A percentile compares a stretch with the other conserved stretches of the same genome.
Evolutionary conservation across 1,140 invertebrate genomes (phyloP).

Genomic region (Nylanderia fulva): DNA sequence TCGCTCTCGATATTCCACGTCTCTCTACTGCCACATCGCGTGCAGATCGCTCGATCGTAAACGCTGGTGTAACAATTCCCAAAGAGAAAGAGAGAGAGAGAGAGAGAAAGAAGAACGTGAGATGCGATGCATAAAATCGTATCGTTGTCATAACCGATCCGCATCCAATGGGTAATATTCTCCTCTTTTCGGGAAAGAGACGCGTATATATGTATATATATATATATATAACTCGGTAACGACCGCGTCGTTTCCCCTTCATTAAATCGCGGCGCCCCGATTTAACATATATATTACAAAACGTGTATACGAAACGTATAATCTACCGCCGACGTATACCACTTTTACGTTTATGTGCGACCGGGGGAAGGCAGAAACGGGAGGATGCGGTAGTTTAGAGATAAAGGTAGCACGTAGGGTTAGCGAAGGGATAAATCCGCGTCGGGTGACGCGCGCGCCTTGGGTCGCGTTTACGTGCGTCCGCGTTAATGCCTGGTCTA

Average conservation of each 20-base stretch:
- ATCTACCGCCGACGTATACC: conserved; percentile 31
- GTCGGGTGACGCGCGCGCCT: background rate
- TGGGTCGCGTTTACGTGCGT: conserved; percentile 28
- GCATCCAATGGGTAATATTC: conserved; percentile 15
- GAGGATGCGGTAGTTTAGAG: background rate
- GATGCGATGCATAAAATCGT: background rate
- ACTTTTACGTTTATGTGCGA: conserved; percentile 59
- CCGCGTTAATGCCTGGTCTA: no score
- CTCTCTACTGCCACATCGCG: background rate
- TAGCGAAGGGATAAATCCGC: conserved; percentile 43
- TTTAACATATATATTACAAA: conserved; percentile 17
- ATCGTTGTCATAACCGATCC: conserved; percentile 60
- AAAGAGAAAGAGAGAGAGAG: no score
- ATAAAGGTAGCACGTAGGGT: background rate
- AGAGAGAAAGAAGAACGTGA: background rate
- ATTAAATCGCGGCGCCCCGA: conserved; percentile 39
- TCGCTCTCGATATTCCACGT: background rate
- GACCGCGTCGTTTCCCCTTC: conserved; percentile 47
- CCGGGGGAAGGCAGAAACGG: background rate
- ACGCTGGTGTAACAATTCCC: conserved; percentile 37
- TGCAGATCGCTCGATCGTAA: conserved; percentile 25
- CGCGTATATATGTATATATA: no score
- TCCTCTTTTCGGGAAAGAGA: conserved; percentile 36
- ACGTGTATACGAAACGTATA: background rate
- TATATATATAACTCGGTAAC: conserved; percentile 51